Evolutionary conservation across 2,113 vertebrate genomes (phyloP), one percentile per base, ranked within the genome.

Genomic region (Cisticola juncidis): DNA sequence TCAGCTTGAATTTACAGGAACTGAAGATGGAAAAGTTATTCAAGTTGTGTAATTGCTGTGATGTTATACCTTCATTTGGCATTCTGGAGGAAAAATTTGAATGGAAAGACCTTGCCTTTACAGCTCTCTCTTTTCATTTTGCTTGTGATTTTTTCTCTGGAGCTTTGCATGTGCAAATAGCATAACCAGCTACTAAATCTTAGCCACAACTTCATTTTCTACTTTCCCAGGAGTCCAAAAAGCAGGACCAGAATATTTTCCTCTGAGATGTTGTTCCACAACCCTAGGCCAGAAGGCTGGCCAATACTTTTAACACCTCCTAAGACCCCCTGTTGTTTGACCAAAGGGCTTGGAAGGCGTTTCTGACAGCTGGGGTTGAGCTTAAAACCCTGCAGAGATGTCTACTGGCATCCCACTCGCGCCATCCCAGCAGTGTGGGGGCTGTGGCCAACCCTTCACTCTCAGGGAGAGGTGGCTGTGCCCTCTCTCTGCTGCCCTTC

Each of bases 361-460:
- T 91, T 87, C 74, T 85, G 74, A 61, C 70, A 81, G 85, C 74
- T 90, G 53, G 26, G 76, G 12, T 48, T 83, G 86, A 78, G 35
- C 12, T 74, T 25, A 54, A 51, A 33, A 31, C 35, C 65, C 70
- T 69, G 48, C 53, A 81, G 87, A 54, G 65, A 90, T 0, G 0
- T 69, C 70, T 79, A 2, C 33, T 53, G 61, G 56, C 44, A 72
- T 76, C 42, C 54, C 16, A 23, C 26, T 36, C 0, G 0, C 0
- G 0, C 20, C 72, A 70, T 23, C 8, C 51, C 50, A 54, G 60
- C 0, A 0, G 35, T 22, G 42, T 21, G 0, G 54, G 25, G 51
- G 6, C 42, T 73, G 29, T 0, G 2, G 25, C n/a, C 70, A 78
- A 28, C 22, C 14, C 72, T 38, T 28, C 36, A 9, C 22, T 93